Base-by-base conservation (phyloP, 2,113 vertebrate species). In the Xiphias gladius region DNA sequence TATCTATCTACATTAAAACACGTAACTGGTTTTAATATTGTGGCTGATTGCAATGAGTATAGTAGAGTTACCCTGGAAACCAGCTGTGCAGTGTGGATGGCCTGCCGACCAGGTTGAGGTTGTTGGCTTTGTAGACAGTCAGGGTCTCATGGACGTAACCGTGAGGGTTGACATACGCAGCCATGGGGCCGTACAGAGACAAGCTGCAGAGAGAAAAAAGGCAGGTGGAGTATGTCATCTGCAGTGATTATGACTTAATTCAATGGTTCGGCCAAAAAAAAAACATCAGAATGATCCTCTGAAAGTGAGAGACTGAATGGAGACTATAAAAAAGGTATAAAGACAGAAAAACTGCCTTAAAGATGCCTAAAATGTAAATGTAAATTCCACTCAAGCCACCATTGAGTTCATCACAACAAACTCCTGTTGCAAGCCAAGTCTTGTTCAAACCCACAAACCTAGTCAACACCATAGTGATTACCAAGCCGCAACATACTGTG, bases 61-160 rank as follows among this genome's bases (percentile, higher is more conserved):
- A 37, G 52, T 8, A 48, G 37, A 2, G 71, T 99, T 96, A 99
- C 98, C 98, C 98, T 28, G 98, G 98, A 93, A 99, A 99, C 98
- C 98, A 99, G 95, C 97, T 99, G 94, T 99, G 97, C 73, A 97
- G 95, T 1, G 98, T 99, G 1, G 98, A 99, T 19, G 98, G 96
- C n/a, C 97, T 91, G 17, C 98, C 97, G 17, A 88, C 94, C 90
- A 99, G 94, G 73, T 95, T 98, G 87, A 99, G 87, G 91, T 99
- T 99, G 94, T 80, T 95, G 61, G 98, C 96, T 94, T 97, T 99
- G 83, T 98, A 98, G 13, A 99, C 98, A 0, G 98, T 99, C 32
- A 99, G 95, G 0, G 98, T 98, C 90, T 99, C 98, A 0, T 99
- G 98, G 87, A 99, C 97, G 46, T 97, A 99, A 0, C 98, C 98